phyloP scores from a whole-genome alignment of 1,140 invertebrate species.

The Drosophila lowei region DNA sequence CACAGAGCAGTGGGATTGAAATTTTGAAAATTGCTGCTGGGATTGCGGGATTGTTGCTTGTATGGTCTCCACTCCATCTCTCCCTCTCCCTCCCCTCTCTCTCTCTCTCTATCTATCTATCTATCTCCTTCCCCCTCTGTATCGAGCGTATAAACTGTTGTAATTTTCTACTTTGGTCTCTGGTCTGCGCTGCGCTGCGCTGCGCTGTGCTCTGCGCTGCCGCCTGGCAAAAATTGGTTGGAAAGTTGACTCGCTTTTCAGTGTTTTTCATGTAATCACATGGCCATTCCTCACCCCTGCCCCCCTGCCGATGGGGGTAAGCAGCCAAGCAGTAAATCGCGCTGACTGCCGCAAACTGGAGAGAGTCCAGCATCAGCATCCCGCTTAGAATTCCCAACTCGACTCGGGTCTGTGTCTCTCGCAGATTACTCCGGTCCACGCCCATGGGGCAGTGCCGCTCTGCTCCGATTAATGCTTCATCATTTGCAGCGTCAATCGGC shows the following conservation, averaged over 20 bases:
- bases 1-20: conserved; percentile 46
- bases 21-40: conserved; percentile 79
- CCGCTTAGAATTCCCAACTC: conserved; percentile 43
- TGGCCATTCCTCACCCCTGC: conserved; percentile 18
- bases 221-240: conserved; percentile 61
- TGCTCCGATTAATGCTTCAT: conserved; percentile 69
- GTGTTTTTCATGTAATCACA: conserved; percentile 64
- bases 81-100: conserved; percentile 1
- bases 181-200: conserved; percentile 17
- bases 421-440: conserved; percentile 46
- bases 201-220: conserved; percentile 9
- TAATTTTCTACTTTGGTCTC: conserved; percentile 57
- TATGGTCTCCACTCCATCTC: conserved; percentile 13
- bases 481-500: conserved; percentile 56
- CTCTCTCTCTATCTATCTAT: background rate
- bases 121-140: conserved; percentile 1
- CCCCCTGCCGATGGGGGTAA: conserved; percentile 23
- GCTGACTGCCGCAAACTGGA: conserved; percentile 51
- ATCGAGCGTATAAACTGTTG: conserved; percentile 47
- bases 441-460: conserved; percentile 61
- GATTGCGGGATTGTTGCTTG: conserved; percentile 74
- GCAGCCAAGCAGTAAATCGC: conserved; percentile 76
- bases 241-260: conserved; percentile 41
- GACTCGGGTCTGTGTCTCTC: conserved; percentile 16
- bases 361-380: conserved; percentile 22